These are phyloP conservation scores for Orthonevra nobilis DNA, from an alignment of 2,888 invertebrate species.

Conservation along the genomic window DNA sequence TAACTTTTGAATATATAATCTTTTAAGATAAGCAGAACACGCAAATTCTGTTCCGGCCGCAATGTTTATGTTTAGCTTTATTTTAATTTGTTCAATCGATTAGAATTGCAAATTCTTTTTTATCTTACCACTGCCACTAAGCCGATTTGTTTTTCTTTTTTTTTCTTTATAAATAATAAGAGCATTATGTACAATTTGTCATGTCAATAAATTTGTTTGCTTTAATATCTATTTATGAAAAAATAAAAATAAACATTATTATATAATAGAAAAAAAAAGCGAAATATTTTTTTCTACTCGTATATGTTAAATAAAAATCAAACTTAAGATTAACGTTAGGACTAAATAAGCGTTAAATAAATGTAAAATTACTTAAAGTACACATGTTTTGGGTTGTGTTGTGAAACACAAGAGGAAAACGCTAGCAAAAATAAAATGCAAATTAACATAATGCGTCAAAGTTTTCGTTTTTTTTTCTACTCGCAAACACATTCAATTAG, in stretches of 20 bases:
- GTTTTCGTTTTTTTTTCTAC: constrained; percentile 10
- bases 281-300: constrained; percentile 38
- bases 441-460: constrained; percentile 52
- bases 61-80: too few relatives aligned
- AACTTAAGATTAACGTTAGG: constrained; percentile 65
- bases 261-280: constrained; percentile 35
- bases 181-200: constrained; percentile 56
- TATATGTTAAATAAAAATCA: constrained; percentile 51
- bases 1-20: too few relatives aligned
- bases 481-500: constrained; percentile 4
- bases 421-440: constrained; percentile 43
- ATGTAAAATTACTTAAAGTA: constrained; percentile 67
- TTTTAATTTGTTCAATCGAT: background rate
- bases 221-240: constrained; percentile 65
- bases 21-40: too few relatives aligned
- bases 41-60: too few relatives aligned
- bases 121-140: too few relatives aligned
- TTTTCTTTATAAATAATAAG: constrained; percentile 17
- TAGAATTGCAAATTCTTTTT: too few relatives aligned
- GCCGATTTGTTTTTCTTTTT: background rate
- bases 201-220: constrained; percentile 60
- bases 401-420: constrained; percentile 47
- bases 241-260: constrained; percentile 49
- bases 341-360: constrained; percentile 69
- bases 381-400: constrained; percentile 61